These are phyloP conservation scores for Crotalus adamanteus DNA, from an alignment of 2,797 vertebrate species.

Conservation along the genomic window DNA sequence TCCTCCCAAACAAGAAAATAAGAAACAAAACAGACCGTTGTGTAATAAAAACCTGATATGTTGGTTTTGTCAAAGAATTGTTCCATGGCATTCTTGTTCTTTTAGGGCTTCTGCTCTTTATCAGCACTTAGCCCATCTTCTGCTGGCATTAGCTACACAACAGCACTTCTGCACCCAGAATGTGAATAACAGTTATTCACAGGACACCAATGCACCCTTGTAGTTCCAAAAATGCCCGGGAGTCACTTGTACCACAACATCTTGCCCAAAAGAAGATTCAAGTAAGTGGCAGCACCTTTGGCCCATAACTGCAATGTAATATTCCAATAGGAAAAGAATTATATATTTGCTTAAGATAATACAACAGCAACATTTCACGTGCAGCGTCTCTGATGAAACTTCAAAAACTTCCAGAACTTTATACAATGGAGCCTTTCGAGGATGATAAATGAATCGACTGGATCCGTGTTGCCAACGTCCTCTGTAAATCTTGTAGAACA, in stretches of 20 bases:
- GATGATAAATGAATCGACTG: conserved; percentile 97
- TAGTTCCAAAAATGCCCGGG: conserved; percentile 44
- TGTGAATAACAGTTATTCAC: conserved; percentile 23
- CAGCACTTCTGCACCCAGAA: conserved; percentile 11
- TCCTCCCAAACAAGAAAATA: neutral
- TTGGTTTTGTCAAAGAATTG: conserved; percentile 29
- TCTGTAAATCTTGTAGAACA: conserved; percentile 93
- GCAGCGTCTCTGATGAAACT: conserved; percentile 38
- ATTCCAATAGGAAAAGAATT: conserved; percentile 44
- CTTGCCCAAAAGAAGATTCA: conserved; percentile 45
- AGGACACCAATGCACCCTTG: conserved; percentile 21
- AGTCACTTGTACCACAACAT: conserved; percentile 47
- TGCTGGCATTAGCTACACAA: conserved; percentile 36
- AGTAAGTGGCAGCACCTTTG: conserved; percentile 56
- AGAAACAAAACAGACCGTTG: conserved; percentile 28
- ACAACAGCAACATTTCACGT: conserved; percentile 52
- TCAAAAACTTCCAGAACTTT: conserved; percentile 60
- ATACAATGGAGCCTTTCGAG: conserved; percentile 96
- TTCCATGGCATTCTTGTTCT: conserved; percentile 22
- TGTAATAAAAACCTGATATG: conserved; percentile 52
- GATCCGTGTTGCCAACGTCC: conserved; percentile 91
- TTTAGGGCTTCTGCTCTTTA: conserved; percentile 46
- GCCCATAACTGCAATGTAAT: conserved; percentile 49
- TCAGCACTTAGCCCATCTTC: conserved; percentile 25
- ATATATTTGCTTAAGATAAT: conserved; percentile 56